Conservation (phyloP, 2,113 vertebrate species). For the Catagonus wagneri region DNA sequence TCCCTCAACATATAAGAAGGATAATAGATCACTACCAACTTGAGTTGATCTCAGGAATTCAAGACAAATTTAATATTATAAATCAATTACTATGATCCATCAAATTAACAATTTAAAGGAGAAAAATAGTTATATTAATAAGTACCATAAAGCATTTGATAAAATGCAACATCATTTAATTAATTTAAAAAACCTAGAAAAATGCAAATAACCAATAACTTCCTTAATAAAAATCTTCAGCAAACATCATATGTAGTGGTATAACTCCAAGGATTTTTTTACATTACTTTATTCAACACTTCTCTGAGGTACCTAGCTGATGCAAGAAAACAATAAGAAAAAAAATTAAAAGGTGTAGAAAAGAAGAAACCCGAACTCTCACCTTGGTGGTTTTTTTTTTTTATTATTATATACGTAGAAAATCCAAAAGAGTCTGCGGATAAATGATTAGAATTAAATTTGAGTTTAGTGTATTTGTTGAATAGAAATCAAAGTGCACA, state of each 20-base stretch:
- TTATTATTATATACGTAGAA: not conserved
- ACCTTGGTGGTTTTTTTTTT: not conserved
- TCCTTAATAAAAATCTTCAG: not conserved
- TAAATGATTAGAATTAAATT: not conserved
- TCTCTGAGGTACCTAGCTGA: not conserved
- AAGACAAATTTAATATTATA: not conserved
- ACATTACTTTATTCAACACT: not conserved
- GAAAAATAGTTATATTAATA: not conserved
- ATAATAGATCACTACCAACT: not conserved
- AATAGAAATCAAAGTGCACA: not conserved
- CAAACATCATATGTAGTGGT: not conserved
- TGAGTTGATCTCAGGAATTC: not conserved
- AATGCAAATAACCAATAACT: not conserved
- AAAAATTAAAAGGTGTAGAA: not conserved
- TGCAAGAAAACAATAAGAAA: not conserved
- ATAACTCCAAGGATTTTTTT: not conserved
- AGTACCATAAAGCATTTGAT: not conserved
- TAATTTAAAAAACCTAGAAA: not conserved
- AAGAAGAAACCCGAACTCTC: not conserved
- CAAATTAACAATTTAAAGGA: not conserved
- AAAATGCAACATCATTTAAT: not conserved
- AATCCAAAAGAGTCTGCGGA: not conserved
- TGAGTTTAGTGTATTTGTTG: not conserved
- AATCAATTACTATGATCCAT: not conserved
- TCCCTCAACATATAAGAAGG: not conserved